These are phyloP conservation scores for Troides oblongomaculatus DNA, from an alignment of 2,888 invertebrate species.

Conservation along the genomic window DNA sequence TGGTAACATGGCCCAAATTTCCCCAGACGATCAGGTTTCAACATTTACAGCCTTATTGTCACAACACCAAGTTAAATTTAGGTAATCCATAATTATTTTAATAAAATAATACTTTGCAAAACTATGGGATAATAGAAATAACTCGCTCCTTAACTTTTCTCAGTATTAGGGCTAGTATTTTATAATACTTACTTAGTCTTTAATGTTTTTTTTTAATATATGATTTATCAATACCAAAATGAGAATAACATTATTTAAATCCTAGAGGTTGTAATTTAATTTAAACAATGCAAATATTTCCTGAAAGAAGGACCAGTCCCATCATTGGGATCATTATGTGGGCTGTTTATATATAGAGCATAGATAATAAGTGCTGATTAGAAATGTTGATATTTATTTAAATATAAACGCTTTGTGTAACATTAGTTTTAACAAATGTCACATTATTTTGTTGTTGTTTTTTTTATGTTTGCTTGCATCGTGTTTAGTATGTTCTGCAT, in stretches of 20 bases:
- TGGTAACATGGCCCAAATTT: too few relatives aligned
- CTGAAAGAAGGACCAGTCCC: too few relatives aligned
- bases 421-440: slow-evolving; percentile 11
- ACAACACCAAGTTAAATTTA: too few relatives aligned
- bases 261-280: slow-evolving; percentile 27
- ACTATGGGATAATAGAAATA: background rate
- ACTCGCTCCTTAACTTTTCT: background rate
- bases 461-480: slow-evolving; percentile 16
- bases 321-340: too few relatives aligned
- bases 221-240: slow-evolving; percentile 13
- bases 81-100: background rate
- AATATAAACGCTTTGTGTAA: slow-evolving; percentile 8
- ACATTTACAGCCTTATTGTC: too few relatives aligned
- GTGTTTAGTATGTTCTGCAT: slow-evolving; percentile 13
- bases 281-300: slow-evolving; percentile 19
- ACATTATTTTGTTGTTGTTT: slow-evolving; percentile 1
- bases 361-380: slow-evolving; percentile 4
- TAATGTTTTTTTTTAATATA: background rate
- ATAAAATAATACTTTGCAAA: background rate
- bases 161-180: background rate
- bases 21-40: too few relatives aligned
- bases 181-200: background rate
- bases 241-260: slow-evolving; percentile 23
- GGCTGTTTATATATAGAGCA: background rate
- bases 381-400: slow-evolving; percentile 17